Conservation (phyloP, 2,888 invertebrate species). For the Polylopha cassiicola region DNA sequence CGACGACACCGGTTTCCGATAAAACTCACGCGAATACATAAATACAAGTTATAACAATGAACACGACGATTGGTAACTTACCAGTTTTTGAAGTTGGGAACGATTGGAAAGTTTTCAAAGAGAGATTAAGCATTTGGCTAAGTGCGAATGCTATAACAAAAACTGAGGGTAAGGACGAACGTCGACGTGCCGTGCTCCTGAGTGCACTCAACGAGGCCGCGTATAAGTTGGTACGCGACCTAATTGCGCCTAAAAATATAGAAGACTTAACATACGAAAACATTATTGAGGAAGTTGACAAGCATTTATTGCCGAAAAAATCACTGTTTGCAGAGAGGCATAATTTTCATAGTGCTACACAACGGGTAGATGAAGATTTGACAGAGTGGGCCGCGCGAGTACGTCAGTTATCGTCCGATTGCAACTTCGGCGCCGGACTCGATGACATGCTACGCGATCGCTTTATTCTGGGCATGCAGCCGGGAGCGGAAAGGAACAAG, state of each 20-base stretch:
- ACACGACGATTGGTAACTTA: neutral
- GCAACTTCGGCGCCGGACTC: neutral
- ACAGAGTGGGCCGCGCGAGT: slow-evolving; percentile 6
- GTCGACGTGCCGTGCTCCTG: neutral
- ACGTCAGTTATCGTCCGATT: slow-evolving; percentile 1
- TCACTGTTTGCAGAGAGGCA: slow-evolving; percentile 7
- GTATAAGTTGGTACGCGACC: neutral
- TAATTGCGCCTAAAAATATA: neutral
- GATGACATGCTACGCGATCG: slow-evolving; percentile 8
- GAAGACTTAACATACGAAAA: too few relatives aligned
- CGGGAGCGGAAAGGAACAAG: neutral
- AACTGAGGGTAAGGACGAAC: neutral
- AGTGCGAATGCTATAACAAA: neutral
- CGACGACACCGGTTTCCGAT: neutral
- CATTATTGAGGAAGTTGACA: too few relatives aligned
- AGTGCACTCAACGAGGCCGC: neutral
- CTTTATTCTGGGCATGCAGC: slow-evolving; percentile 2
- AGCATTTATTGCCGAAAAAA: slow-evolving; percentile 1
- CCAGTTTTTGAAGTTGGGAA: neutral
- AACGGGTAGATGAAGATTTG: neutral
- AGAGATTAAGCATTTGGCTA: neutral
- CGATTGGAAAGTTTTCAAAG: neutral
- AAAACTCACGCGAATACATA: neutral
- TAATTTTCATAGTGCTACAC: slow-evolving; percentile 1
- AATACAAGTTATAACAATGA: neutral